Evolutionary conservation across 2,888 invertebrate species (phyloP), one percentile per base, ranked within the genome.

Genomic region (Venustoraphidia nigricollis): DNA sequence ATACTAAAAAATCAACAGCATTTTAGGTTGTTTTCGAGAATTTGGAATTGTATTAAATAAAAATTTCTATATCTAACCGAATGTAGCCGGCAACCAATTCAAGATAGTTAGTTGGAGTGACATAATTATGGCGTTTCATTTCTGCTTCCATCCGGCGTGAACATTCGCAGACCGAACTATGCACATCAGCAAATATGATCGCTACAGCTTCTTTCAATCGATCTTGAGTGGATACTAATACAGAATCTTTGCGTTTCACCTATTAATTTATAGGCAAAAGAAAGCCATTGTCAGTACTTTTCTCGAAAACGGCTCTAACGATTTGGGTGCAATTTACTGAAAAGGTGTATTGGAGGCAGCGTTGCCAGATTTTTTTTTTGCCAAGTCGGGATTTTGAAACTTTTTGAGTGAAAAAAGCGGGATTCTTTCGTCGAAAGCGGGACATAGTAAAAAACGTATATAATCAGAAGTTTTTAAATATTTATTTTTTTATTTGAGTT

Each of bases 91-190:
- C 70, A 1, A 92, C 89, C 10, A 92, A 72, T 60, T 91, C 88
- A 49, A 92, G 69, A 58, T 88, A 92, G 66, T 90, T 91, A 34
- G 85, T 85, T 0, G 91, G 89, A 0, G 92, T 92, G 41, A 92
- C 90, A 63, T 92, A 91, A 66, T 86, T 90, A 60, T 81, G 77
- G 10, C 92, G 68, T 50, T 83, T 79, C 72, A 88, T 79, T 69
- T 91, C 87, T 9, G 66, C 59, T 55, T 77, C 72, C 91, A 92
- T 91, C 59, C 70, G 69, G 17, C 67, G 67, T 1, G 86, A 88
- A 63, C 75, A 81, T 52, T 76, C 72, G 0, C 78, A 74, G n/a
- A 91, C 91, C 0, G 86, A 85, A 38, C 81, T 81, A 64, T 92
- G 92, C 59, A 92, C 82, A 34, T 81, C 70, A 0, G 90, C 80